Base-by-base conservation (phyloP, 1,140 invertebrate species). In the Drosophila orosa region DNA sequence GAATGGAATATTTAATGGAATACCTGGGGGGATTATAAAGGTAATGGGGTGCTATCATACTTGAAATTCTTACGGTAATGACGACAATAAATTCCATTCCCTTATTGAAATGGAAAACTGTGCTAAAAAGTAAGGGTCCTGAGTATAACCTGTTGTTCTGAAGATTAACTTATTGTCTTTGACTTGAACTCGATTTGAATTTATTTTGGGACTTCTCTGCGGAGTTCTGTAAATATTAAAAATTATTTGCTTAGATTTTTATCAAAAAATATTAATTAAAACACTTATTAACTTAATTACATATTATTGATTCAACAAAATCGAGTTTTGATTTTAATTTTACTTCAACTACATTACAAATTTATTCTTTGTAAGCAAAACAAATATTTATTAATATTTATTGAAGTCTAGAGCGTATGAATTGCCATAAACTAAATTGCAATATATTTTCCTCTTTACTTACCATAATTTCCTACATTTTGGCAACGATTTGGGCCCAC, bases 1-100 rank as follows among this genome's bases (percentile, higher is more conserved):
- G 48, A 68, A 66, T 66, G 65, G 65, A 71, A 58, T 71, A 71
- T 39, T 57, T 33, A 71, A 69, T 69, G 65, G 48, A 48, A 58
- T 71, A 72, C 50, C 68, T 71, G 27, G 13, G 52, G n/a, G 42
- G 35, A 71, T 71, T 58, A 39, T 71, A 57, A 40, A 27, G 42
- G 52, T 58, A 48, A 72, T 71, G 33, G 52, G 27, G 39, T 29
- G 52, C 22, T 57, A 22, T 58, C 42, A 71, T 71, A 27, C 40
- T 71, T 57, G 13, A 71, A 71, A 71, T 47, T 57, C 65, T 40
- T 24, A 71, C 25, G 33, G 25, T 15, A 35, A 65, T 29, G 61
- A 40, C 4, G 52, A 22, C 52, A 33, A 45, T 58, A 39, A 58
- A 27, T 33, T 71, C 52, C 22, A 3, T 24, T 25, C 5, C 22